Base-by-base conservation (phyloP, 2,888 invertebrate genomes). In the Habroteleia sp. region DNA sequence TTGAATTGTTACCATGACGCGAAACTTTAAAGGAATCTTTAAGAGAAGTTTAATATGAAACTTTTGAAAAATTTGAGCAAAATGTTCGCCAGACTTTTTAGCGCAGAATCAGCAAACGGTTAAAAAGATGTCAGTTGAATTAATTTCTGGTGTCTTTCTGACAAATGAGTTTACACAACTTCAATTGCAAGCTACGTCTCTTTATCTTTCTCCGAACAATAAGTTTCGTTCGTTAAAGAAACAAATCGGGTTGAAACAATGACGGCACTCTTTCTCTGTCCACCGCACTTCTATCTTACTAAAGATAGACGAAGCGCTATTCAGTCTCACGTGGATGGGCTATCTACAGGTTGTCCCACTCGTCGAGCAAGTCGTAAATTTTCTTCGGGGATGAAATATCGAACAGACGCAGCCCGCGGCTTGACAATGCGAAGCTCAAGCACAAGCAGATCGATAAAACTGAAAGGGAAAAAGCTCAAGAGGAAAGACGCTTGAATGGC, bases 311-410 rank as follows among this genome's bases (percentile, higher is more conserved):
- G 60, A 35, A 69, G 23, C 42, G 42, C 41, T 52, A 60, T 69
- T 69, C 69, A 69, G 69, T 35, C 50, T 52, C 60, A 52, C 60
- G 60, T 69, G 69, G 50, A 60, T 69, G 44, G 60, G 69, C 69
- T 69, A 69, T 69, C 69, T 60, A 69, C 69, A 71, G 69, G 69
- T 71, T 71, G 69, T 72, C 56, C 63, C 33, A 56, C 63, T 72
- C 71, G 60, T 71, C 71, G 62, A 20, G 63, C 31, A 23, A 56
- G 62, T 63, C 63, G 72, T 72, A 72, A 72, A 72, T 72, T 72
- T 63, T 52, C 63, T 63, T 63, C 63, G 62, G 46, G 54, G 35
- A 52, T 63, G 62, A 50, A 71, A 62, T 63, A 71, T 44, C 29
- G 69, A 71, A 46, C 54, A 71, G 71, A 56, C 37, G 54, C 54